phyloP scores from a whole-genome alignment of 1,140 invertebrate species.

The Zaprionus gabonicus region DNA sequence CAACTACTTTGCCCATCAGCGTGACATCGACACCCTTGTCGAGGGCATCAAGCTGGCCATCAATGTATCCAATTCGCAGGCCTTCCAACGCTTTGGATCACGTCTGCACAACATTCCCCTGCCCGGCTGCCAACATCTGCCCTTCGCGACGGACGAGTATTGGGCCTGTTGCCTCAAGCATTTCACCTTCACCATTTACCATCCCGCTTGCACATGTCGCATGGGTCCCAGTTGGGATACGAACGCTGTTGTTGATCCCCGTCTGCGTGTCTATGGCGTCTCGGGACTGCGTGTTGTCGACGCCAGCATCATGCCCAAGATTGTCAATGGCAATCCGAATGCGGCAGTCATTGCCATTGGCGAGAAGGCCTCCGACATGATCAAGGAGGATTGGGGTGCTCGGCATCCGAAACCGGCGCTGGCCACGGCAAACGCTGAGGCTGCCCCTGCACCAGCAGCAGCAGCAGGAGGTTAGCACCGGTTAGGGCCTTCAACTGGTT shows the following conservation, averaged over 20 bases:
- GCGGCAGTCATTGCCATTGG: slow-evolving; percentile 90
- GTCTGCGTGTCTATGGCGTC: slow-evolving; percentile 90
- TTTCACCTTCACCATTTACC: slow-evolving; percentile 94
- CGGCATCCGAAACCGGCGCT: slow-evolving; percentile 13
- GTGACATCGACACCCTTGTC: slow-evolving; percentile 90
- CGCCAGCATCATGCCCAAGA: slow-evolving; percentile 92
- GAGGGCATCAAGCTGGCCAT: slow-evolving; percentile 94
- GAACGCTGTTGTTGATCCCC: slow-evolving; percentile 92
- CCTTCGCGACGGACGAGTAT: slow-evolving; percentile 92
- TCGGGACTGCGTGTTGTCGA: slow-evolving; percentile 90
- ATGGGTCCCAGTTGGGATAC: slow-evolving; percentile 92
- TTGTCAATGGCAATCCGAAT: slow-evolving; percentile 93
- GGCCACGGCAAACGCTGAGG: neutral
- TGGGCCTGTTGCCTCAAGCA: slow-evolving; percentile 92
- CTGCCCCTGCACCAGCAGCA: neutral
- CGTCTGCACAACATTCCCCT: slow-evolving; percentile 91
- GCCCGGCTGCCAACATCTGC: slow-evolving; percentile 90
- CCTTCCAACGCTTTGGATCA: slow-evolving; percentile 92
- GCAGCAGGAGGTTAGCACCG: slow-evolving; percentile 1
- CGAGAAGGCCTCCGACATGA: slow-evolving; percentile 92
- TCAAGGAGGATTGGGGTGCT: slow-evolving; percentile 89
- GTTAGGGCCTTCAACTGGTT: neutral
- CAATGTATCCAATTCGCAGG: slow-evolving; percentile 90
- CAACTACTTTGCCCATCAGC: slow-evolving; percentile 93
- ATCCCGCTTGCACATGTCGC: slow-evolving; percentile 93